Conservation (phyloP, 1,140 invertebrate genomes). For the Drosophila hydei region DNA sequence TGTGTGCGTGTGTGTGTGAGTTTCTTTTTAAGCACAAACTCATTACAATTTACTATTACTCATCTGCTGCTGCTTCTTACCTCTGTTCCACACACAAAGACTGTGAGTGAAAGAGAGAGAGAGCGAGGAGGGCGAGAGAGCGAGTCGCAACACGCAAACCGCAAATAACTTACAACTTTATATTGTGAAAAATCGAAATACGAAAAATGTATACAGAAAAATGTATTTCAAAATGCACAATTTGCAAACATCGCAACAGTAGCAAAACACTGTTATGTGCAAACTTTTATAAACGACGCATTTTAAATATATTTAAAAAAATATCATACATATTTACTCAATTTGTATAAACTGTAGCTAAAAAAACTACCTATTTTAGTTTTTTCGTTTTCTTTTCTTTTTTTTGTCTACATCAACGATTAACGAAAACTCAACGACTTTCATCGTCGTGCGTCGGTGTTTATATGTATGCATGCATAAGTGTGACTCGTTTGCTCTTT, state of each 20-base stretch:
- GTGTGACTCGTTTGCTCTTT: slow-evolving; percentile 45
- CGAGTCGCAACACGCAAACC: slow-evolving; percentile 21
- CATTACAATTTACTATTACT: slow-evolving; percentile 67
- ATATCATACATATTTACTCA: slow-evolving; percentile 32
- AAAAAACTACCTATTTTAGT: slow-evolving; percentile 68
- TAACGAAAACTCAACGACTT: slow-evolving; percentile 81
- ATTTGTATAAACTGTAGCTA: slow-evolving; percentile 56
- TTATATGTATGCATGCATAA: slow-evolving; percentile 33
- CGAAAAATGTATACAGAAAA: slow-evolving; percentile 42
- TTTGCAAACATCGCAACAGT: slow-evolving; percentile 13
- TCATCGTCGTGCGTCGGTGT: slow-evolving; percentile 74
- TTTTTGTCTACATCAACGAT: slow-evolving; percentile 83
- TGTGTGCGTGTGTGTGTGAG: slow-evolving; percentile 32
- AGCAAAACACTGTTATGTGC: slow-evolving; percentile 15
- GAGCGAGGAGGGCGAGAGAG: background rate
- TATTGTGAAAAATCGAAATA: slow-evolving; percentile 43
- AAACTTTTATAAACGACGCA: slow-evolving; percentile 17
- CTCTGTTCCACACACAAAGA: slow-evolving; percentile 13
- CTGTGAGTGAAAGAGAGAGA: background rate
- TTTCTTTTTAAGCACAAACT: slow-evolving; percentile 54
- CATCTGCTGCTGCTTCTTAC: slow-evolving; percentile 49
- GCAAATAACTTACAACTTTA: slow-evolving; percentile 39
- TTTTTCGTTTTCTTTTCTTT: slow-evolving; percentile 39
- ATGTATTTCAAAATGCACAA: slow-evolving; percentile 35
- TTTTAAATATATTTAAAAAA: slow-evolving; percentile 11